Base-by-base conservation (phyloP, 2,797 vertebrate genomes). In the Coilia nasus region DNA sequence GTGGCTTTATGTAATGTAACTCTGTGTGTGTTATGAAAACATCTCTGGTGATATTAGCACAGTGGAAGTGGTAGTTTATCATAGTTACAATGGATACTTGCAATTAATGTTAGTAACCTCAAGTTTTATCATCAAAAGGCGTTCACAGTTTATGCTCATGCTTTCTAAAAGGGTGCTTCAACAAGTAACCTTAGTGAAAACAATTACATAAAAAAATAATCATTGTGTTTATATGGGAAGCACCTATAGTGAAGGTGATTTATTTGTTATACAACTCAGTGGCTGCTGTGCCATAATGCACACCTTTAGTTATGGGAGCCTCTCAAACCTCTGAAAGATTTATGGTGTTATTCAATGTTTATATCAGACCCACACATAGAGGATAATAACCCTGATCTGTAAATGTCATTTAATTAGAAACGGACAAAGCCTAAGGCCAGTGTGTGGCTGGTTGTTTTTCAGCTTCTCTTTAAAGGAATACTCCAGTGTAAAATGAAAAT, bases 1-100 rank as follows among this genome's bases (percentile, higher is more conserved):
- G 19, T 78, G 31, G 71, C 71, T 78, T 78, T 78, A 78, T 17
- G 19, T 78, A 78, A 78, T 10, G 35, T 78, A 78, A 78, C 15
- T 44, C 14, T 14, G 25, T 35, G 14, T 67, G 23, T 67, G 10
- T 31, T 67, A 67, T 31, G 4, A 75, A 75, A 64, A 64, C 11
- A 71, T n/a, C 2, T 14, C 25, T 15, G 31, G 28, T 35, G 64
- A 14, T 17, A 31, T 23, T 35, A 25, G 15, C 14, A 15, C 35
- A 44, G 5, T 15, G 25, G 44, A 60, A 60, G 17, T 21, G 19
- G 57, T 7, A 44, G 35, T 41, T 21, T 44, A 44, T 78, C 6
- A 78, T 44, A 17, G 31, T 31, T 31, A 31, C 14, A 31, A 75
- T 19, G 11, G 67, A 35, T 75, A 17, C 28, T 75, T 41, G 2